Evolutionary conservation across 2,113 vertebrate genomes (phyloP).

Genomic region (Gnathonemus longibarbis): DNA sequence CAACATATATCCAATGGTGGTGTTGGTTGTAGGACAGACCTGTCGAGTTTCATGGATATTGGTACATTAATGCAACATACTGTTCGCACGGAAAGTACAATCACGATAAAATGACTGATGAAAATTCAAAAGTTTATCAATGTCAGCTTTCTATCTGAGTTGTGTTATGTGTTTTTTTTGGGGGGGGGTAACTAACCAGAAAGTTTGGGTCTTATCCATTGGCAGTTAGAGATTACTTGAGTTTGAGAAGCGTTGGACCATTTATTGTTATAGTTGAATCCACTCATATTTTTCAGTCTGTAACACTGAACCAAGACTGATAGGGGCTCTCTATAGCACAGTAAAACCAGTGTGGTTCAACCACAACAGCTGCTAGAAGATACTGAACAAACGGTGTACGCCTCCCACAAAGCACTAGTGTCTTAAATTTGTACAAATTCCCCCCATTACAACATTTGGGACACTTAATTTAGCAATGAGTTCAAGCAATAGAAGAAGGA

Average conservation of each 20-base stretch:
- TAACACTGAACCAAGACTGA: neutral
- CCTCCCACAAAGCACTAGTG: neutral
- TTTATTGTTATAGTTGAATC: neutral
- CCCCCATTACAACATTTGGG: neutral
- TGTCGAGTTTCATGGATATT: too few relatives aligned
- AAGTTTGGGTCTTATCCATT: neutral
- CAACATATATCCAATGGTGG: too few relatives aligned
- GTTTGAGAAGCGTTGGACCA: neutral
- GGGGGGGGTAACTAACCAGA: neutral
- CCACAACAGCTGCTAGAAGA: neutral
- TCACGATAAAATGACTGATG: too few relatives aligned
- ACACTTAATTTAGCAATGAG: neutral
- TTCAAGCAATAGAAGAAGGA: neutral
- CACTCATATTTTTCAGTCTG: neutral
- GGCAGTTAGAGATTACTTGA: neutral
- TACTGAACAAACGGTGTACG: neutral
- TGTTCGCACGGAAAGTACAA: too few relatives aligned
- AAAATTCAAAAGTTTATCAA: too few relatives aligned
- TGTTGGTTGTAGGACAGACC: too few relatives aligned
- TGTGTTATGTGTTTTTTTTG: neutral
- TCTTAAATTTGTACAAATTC: neutral
- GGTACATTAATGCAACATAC: too few relatives aligned
- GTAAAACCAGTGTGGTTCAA: neutral
- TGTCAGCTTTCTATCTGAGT: neutral
- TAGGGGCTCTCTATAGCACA: neutral